Base-by-base conservation (phyloP, 2,113 vertebrate species). In the Lipotes vexillifer region DNA sequence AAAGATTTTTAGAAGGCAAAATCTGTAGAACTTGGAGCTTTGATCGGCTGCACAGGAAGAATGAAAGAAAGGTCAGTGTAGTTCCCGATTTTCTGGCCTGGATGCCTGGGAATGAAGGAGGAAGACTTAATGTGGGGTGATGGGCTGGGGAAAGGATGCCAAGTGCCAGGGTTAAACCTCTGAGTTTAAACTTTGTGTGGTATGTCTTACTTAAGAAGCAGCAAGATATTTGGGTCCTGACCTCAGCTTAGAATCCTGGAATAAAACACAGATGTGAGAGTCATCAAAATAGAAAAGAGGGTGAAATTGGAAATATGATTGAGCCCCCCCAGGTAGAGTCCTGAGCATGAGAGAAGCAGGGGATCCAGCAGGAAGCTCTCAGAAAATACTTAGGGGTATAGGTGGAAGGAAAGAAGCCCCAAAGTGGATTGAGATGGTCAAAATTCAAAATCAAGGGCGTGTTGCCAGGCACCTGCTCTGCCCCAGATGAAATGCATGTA, bases 321-420 rank as follows among this genome's bases (percentile, higher is more conserved):
- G 17, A 68, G 17, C 2, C 13, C 10, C 31, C 38, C 3, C n/a
- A 9, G n/a, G 6, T 9, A 2, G 20, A 36, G 17, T 63, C n/a
- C 29, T 86, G 23, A 74, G 72, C 25, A n/a, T 23, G 6, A 55
- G 25, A 78, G 31, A 46, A 71, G 11, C 8, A 36, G 38, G 3
- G 44, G 2, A 6, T 11, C 12, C 2, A 46, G 14, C 0, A 0
- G 68, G 46, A 38, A n/a, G 11, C 3, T 41, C 49, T 82, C 25
- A 68, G 74, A 72, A 61, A 59, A 23, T 23, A 11, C n/a, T 46
- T 29, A 4, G 7, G 4, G 44, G 6, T 29, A 23, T 0, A 41
- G 29, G 8, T 31, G 18, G 59, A 71, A 55, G n/a, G 18, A 55
- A 57, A 46, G 33, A 86, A 65, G 27, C 17, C 38, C 57, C 33